Base-by-base conservation (phyloP, 2,888 invertebrate species). In the Sinelater perroti region DNA sequence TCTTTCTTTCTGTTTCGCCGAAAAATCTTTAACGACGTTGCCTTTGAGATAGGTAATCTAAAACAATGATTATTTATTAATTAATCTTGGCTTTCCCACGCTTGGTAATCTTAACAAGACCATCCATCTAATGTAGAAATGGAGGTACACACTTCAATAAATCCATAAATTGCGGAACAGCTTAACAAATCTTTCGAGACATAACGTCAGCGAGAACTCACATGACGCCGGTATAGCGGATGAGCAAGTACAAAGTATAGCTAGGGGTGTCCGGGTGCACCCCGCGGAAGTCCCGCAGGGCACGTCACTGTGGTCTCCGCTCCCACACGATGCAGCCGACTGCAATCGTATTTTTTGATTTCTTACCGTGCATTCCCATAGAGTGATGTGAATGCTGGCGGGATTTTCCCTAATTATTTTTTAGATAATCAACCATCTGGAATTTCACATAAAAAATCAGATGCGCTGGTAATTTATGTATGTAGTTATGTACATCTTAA, bases 121-220 rank as follows among this genome's bases (percentile, higher is more conserved):
- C 14, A 8, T 14, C 11, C 10, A 17, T 4, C 13, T 30, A 46
- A 30, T 51, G 83, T 82, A 13, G 79, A 71, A 51, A 85, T 80
- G 17, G 26, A 16, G 30, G 14, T 14, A 35, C 35, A 33, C 56
- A 51, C 56, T 51, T 21, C 45, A 51, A 52, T 57, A 51, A 57
- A 35, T 51, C 51, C 5, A 16, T 18, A 56, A 50, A 56, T 56
- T 56, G 28, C 42, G 13, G 10, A 7, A 6, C 33, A 13, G 28
- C 21, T 46, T 8, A 46, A 44, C 47, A 38, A 35, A 56, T 24
- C 33, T 44, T 28, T 45, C 26, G 24, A 24, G 50, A 45, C 35
- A 53, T 52, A 47, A 40, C 36, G 52, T 53, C 47, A 58, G 58
- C 30, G 53, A 44, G 58, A 58, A 58, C 58, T 58, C 58, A 58